A percentile compares a stretch with the other conserved stretches of the same genome.
phyloP scores from a whole-genome alignment of 1,140 invertebrate genomes.

The Apolygus lucorum region DNA sequence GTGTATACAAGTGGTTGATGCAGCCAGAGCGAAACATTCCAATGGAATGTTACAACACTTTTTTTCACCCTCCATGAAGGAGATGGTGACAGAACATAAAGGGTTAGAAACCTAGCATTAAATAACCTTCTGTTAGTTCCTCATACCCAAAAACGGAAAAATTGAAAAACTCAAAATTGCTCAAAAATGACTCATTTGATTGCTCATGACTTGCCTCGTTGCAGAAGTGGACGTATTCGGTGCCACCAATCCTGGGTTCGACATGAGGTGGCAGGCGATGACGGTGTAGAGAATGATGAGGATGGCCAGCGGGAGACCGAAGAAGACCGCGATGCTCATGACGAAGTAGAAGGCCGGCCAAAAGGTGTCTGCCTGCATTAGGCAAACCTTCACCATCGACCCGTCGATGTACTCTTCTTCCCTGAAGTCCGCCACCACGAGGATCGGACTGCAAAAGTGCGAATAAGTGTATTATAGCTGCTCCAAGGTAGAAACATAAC shows the following conservation, averaged over 20 bases:
- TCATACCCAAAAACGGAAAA: background rate
- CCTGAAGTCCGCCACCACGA: constrained; percentile 62
- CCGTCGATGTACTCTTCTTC: constrained; percentile 59
- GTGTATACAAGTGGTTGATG: too few relatives aligned
- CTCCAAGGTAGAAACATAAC: too few relatives aligned
- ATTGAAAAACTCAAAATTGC: too few relatives aligned
- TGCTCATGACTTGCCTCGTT: background rate
- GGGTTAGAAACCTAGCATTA: too few relatives aligned
- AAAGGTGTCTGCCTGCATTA: constrained; percentile 58
- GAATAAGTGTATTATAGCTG: too few relatives aligned
- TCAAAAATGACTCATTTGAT: too few relatives aligned
- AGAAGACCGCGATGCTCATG: constrained; percentile 68
- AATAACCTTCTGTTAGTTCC: background rate
- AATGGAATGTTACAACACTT: too few relatives aligned
- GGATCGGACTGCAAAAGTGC: constrained; percentile 63
- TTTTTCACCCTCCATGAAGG: too few relatives aligned
- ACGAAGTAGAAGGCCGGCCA: constrained; percentile 72
- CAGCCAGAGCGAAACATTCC: too few relatives aligned
- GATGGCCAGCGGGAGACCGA: constrained; percentile 69
- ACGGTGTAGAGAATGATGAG: constrained; percentile 72
- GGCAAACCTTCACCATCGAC: constrained; percentile 59
- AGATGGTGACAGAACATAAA: too few relatives aligned
- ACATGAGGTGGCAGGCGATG: constrained; percentile 73
- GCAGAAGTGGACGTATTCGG: constrained; percentile 32
- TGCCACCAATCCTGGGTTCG: constrained; percentile 56